Evolutionary conservation across 2,888 invertebrate species (phyloP).

Genomic region (Liopterus haemorrhoidalis): DNA sequence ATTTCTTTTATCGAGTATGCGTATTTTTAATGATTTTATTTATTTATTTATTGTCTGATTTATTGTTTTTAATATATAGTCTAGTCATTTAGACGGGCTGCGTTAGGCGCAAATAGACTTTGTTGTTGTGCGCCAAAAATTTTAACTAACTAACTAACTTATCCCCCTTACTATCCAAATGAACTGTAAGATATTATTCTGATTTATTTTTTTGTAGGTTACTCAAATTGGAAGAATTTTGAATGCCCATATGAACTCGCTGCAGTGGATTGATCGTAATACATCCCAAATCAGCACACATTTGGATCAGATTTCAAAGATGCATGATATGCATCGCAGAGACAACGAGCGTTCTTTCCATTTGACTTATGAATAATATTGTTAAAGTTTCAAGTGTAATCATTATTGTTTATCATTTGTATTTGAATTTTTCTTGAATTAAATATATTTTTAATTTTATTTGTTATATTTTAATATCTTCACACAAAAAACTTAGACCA

Average conservation of each 20-base stretch:
- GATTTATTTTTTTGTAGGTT: slow-evolving; percentile 54
- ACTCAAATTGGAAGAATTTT: slow-evolving; percentile 89
- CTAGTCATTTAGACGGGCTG: no score
- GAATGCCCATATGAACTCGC: slow-evolving; percentile 92
- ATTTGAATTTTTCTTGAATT: no score
- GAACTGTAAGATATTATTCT: no score
- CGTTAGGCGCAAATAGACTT: no score
- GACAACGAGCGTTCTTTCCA: slow-evolving; percentile 68
- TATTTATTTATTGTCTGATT: slow-evolving; percentile 6
- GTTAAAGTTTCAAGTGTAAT: no score
- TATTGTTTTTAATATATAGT: background rate
- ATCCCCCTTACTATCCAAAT: background rate
- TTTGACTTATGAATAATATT: slow-evolving; percentile 54
- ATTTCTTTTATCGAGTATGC: no score
- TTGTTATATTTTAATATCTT: no score
- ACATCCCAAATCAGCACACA: slow-evolving; percentile 70
- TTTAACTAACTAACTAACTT: background rate
- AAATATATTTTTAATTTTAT: no score
- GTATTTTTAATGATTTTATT: no score
- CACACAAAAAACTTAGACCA: no score
- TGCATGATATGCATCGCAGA: slow-evolving; percentile 68
- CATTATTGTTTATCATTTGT: no score
- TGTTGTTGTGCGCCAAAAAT: background rate
- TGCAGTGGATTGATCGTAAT: slow-evolving; percentile 90
- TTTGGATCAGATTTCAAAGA: slow-evolving; percentile 74